Evolutionary conservation across 2,113 vertebrate species (phyloP), one percentile per base, ranked within the genome.

Genomic region (Brachypodius melanocephalos): DNA sequence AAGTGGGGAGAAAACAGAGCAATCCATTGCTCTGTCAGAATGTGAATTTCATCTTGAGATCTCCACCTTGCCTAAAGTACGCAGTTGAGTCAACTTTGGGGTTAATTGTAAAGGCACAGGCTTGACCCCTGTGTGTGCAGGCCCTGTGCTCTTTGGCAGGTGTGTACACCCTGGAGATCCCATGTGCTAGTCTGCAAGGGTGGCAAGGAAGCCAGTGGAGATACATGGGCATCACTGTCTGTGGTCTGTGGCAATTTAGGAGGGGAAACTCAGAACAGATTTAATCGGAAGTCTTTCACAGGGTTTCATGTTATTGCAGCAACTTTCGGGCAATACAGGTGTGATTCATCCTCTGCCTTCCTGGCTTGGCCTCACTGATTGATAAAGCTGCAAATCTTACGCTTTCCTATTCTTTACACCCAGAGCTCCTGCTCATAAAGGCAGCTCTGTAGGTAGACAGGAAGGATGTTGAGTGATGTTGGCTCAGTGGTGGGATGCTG

Each of bases 391-490:
- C 51, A 71, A 31, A 29, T 66, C 55, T 61, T 29, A 22, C 24
- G 7, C 0, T 3, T 46, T 75, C 67, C 62, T 68, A 2, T 55
- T 58, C 62, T 63, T 51, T 63, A 29, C n/a, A 9, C 12, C 77
- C 67, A 65, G 26, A 51, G 34, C 69, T 77, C 65, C 73, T 66
- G 65, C 77, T 74, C 59, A 40, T 55, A 87, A 66, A 89, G 92
- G 88, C 77, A 34, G 74, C 81, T 89, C 88, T 62, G 65, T 71
- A 62, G 85, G 66, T 91, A 65, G 61, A 32, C 81, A 71, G 92
- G 78, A 88, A 87, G 85, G 90, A 89, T 74, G 42, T 16, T 55
- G 88, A 31, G 40, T 66, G 82, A 66, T 74, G 17, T 45, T 43
- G 62, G 24, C 38, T 80, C 34, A 8, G 49, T 78, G 69, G 71